These are phyloP conservation scores for Amphiprion ocellaris DNA, from an alignment of 2,113 vertebrate genomes.

Conservation along the genomic window DNA sequence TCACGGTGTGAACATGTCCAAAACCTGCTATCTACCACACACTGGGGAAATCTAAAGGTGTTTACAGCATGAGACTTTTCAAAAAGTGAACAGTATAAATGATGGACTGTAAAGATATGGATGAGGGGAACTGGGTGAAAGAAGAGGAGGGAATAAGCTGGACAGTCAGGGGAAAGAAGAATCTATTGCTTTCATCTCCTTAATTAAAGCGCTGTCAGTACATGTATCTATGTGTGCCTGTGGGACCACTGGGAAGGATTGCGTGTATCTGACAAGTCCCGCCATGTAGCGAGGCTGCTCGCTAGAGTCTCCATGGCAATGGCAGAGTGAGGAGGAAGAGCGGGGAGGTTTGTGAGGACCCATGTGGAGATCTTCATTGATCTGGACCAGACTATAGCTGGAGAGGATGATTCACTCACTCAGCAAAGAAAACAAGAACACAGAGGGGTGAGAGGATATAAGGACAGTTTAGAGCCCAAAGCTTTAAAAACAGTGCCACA, in stretches of 20 bases:
- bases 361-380: constrained; percentile 72
- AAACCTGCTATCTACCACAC: constrained; percentile 18
- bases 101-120: constrained; percentile 4
- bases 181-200: constrained; percentile 11
- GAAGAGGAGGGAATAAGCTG: not conserved
- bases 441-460: constrained; percentile 28
- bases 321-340: constrained; percentile 44
- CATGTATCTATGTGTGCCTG: not conserved
- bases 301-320: constrained; percentile 73
- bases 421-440: constrained; percentile 56
- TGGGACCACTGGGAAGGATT: constrained; percentile 11
- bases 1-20: constrained; percentile 15
- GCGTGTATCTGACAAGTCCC: constrained; percentile 36
- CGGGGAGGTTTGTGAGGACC: constrained; percentile 46
- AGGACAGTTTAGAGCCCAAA: not conserved
- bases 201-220: constrained; percentile 21
- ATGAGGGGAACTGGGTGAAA: not conserved
- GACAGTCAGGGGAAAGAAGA: not conserved
- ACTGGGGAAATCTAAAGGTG: constrained; percentile 20
- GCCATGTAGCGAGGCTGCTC: constrained; percentile 21
- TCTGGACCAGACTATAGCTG: constrained; percentile 45
- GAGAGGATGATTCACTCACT: constrained; percentile 61
- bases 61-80: not conserved
- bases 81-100: not conserved
- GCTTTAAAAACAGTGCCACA: constrained; percentile 16